A percentile compares a stretch with the other conserved stretches of the same genome.
Conservation (phyloP, 2,888 invertebrate species). For the Cryptocheilus praepositus region DNA sequence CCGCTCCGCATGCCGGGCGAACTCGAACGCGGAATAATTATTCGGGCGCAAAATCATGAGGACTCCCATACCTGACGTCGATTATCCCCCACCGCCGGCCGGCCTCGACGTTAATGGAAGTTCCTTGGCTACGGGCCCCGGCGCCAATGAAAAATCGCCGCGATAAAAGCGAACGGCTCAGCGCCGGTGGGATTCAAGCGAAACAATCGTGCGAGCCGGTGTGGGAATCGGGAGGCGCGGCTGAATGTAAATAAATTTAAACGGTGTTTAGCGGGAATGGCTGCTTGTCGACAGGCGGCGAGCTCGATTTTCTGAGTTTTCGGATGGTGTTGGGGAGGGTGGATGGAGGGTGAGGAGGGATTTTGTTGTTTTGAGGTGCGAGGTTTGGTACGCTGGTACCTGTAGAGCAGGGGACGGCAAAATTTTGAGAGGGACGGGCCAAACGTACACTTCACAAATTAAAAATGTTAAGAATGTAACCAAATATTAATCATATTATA, state of each 20-base stretch:
- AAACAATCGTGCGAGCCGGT: constrained; percentile 14
- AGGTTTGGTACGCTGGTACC: too few relatives aligned
- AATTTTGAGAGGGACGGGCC: too few relatives aligned
- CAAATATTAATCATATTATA: too few relatives aligned
- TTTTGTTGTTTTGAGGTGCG: too few relatives aligned
- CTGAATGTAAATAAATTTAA: neutral
- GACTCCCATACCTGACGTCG: constrained; percentile 37
- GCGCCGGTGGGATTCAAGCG: constrained; percentile 6
- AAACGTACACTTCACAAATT: too few relatives aligned
- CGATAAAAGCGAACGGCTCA: neutral
- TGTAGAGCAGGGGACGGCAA: too few relatives aligned
- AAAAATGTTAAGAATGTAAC: too few relatives aligned
- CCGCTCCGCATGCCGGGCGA: constrained; percentile 25
- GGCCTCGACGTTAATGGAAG: neutral
- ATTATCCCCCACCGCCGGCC: constrained; percentile 13
- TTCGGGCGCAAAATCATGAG: constrained; percentile 50
- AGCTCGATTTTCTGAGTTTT: too few relatives aligned
- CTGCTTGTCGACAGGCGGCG: too few relatives aligned
- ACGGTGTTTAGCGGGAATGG: too few relatives aligned
- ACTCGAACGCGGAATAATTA: constrained; percentile 39
- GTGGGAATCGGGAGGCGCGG: neutral
- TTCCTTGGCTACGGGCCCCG: neutral
- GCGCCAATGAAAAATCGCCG: neutral
- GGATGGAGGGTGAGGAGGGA: too few relatives aligned
- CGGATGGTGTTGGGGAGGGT: too few relatives aligned